Percentiles rank a stretch among this genome's conserved stretches.
These are phyloP conservation scores for Antitype chi DNA, from an alignment of 2,888 invertebrate genomes.

Conservation along the genomic window DNA sequence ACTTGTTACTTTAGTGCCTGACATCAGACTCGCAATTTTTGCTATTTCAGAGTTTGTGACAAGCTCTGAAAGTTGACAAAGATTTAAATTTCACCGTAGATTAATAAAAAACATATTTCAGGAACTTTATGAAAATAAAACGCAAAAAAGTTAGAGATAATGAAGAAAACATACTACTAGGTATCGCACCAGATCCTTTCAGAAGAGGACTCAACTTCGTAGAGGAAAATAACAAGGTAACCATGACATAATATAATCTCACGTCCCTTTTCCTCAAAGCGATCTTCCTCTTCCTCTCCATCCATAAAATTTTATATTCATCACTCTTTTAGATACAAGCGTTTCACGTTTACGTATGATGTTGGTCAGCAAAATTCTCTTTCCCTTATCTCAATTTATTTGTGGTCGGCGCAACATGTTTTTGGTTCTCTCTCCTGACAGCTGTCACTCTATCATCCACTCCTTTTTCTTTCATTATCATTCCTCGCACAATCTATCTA, in stretches of 20 bases:
- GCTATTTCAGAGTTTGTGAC: neutral
- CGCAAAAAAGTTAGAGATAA: constrained; percentile 58
- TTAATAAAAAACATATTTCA: constrained; percentile 44
- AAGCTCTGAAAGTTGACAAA: neutral
- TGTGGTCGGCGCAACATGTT: no score
- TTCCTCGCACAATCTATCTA: no score
- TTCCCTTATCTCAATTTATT: no score
- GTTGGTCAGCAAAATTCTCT: no score
- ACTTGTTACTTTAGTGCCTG: no score
- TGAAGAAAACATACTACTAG: constrained; percentile 69
- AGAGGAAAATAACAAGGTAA: constrained; percentile 73
- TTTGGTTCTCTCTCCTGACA: no score
- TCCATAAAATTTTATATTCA: no score
- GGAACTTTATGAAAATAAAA: constrained; percentile 72
- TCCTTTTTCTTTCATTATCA: no score
- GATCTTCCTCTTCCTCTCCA: no score
- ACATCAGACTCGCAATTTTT: neutral
- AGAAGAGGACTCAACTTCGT: constrained; percentile 39
- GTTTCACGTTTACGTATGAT: no score
- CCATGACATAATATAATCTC: neutral
- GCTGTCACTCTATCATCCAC: no score
- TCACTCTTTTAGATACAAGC: no score
- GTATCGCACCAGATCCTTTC: constrained; percentile 68
- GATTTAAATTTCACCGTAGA: neutral
- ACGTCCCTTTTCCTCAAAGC: neutral